Evolutionary conservation across 2,888 invertebrate genomes (phyloP).

Genomic region (Spialia ferax): DNA sequence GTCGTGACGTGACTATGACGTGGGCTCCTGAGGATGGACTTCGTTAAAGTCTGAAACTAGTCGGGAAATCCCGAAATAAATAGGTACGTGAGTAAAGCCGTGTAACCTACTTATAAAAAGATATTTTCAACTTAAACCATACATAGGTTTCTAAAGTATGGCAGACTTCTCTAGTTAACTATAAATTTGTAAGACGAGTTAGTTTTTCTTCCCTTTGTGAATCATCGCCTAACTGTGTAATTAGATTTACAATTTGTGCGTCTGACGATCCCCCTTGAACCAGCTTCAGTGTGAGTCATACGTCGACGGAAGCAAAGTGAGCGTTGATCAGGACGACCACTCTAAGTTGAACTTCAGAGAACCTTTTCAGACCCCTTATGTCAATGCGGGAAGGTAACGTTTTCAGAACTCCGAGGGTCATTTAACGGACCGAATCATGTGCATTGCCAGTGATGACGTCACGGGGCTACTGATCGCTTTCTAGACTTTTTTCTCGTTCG

Average conservation of each 20-base stretch:
- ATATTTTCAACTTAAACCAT: no score
- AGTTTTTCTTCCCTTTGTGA: constrained; percentile 36
- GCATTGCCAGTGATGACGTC: constrained; percentile 50
- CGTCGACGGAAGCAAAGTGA: constrained; percentile 64
- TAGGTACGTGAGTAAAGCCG: no score
- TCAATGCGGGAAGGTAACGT: constrained; percentile 44
- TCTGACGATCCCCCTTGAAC: constrained; percentile 54
- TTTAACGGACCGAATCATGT: constrained; percentile 45
- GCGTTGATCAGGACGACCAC: constrained; percentile 58
- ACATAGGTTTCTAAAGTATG: not conserved
- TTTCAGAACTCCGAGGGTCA: constrained; percentile 49
- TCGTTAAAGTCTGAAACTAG: no score
- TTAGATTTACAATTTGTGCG: constrained; percentile 63
- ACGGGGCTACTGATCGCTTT: constrained; percentile 51
- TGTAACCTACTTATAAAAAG: no score
- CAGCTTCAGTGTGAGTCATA: constrained; percentile 67
- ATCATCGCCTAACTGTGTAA: constrained; percentile 54
- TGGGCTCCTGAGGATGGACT: no score
- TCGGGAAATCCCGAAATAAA: no score
- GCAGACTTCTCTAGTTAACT: not conserved
- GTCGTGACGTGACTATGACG: no score
- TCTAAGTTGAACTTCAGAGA: constrained; percentile 51
- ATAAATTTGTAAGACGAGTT: constrained; percentile 11
- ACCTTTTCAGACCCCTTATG: constrained; percentile 47
- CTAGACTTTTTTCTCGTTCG: constrained; percentile 49